phyloP scores from a whole-genome alignment of 2,113 vertebrate species.

The Alaudala cheleensis region DNA sequence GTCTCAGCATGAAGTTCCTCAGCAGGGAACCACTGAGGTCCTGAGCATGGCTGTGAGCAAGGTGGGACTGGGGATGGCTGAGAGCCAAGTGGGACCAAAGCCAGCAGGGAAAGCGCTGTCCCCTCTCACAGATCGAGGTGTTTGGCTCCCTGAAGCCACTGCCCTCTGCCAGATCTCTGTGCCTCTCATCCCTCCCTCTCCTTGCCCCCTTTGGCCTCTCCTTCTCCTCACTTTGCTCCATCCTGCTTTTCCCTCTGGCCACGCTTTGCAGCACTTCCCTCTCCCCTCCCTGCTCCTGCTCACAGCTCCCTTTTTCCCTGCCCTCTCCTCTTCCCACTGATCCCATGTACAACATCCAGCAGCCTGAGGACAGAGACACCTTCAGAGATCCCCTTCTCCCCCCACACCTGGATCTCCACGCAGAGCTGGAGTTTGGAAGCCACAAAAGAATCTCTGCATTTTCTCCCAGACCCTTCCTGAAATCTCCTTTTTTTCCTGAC shows the following conservation, averaged over 20 bases:
- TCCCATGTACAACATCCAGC: accelerated
- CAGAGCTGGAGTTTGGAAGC: not conserved
- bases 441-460: not conserved
- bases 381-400: not conserved
- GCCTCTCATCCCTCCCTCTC: not conserved
- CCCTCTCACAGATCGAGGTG: not conserved
- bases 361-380: not conserved
- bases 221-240: not conserved
- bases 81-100: not conserved
- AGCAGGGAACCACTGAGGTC: accelerated
- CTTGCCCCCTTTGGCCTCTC: accelerated
- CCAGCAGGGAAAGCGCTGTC: accelerated
- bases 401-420: not conserved
- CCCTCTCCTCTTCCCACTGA: not conserved
- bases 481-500: not conserved
- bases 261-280: not conserved
- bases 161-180: not conserved
- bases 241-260: not conserved
- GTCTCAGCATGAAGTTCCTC: accelerated
- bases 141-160: not conserved
- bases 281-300: not conserved
- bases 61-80: not conserved
- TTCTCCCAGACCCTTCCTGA: not conserved
- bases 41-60: not conserved
- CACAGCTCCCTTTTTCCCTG: not conserved